A percentile compares a stretch with the other conserved stretches of the same genome.
These are phyloP conservation scores for Harpalus rufipes DNA, from an alignment of 2,888 invertebrate species.

Conservation along the genomic window DNA sequence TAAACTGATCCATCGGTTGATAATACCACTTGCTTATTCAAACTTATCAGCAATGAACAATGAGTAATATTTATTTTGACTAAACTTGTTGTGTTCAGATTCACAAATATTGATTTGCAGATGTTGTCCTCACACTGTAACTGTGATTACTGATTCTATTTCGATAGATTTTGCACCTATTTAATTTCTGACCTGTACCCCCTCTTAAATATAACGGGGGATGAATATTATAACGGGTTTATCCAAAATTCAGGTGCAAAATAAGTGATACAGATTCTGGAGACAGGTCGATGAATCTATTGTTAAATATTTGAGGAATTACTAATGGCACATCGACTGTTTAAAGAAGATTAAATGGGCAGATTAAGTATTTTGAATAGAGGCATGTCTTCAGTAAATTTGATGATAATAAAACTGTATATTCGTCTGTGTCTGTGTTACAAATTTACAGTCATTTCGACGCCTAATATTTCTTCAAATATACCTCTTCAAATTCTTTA, in stretches of 20 bases:
- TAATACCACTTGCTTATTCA: slow-evolving; percentile 33
- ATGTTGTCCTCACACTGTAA: slow-evolving; percentile 20
- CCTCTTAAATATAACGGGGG: neutral
- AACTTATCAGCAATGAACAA: slow-evolving; percentile 25
- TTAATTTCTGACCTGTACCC: neutral
- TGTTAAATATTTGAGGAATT: slow-evolving; percentile 15
- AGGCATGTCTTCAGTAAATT: neutral
- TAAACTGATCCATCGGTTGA: slow-evolving; percentile 57
- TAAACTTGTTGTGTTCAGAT: slow-evolving; percentile 53
- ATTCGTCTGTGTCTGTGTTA: neutral
- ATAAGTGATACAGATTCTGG: neutral
- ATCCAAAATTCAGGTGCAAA: neutral
- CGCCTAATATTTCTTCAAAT: neutral
- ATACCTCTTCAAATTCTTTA: neutral
- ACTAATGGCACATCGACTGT: slow-evolving; percentile 5
- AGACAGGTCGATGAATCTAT: neutral
- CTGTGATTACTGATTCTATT: slow-evolving; percentile 3
- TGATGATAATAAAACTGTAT: neutral
- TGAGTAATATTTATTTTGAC: slow-evolving; percentile 61
- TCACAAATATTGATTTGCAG: slow-evolving; percentile 13
- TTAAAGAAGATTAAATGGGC: neutral
- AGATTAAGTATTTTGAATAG: neutral
- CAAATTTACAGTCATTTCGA: neutral
- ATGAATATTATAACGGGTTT: neutral
- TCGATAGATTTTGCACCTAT: slow-evolving; percentile 5